These are phyloP conservation scores for Trogon surrucura DNA, from an alignment of 2,113 vertebrate genomes.

Conservation along the genomic window DNA sequence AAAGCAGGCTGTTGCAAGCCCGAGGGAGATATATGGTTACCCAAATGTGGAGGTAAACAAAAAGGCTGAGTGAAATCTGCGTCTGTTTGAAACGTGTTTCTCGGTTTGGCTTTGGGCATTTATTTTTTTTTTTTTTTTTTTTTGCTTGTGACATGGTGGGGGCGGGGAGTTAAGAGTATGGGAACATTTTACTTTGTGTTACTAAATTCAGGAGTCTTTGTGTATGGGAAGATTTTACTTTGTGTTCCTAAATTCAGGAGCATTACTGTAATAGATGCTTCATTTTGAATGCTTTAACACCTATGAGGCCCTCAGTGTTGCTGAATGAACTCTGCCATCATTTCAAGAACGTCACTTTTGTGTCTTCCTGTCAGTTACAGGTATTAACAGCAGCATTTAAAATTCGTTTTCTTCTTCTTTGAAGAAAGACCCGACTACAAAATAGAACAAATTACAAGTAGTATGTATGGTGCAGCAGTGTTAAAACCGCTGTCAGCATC, in stretches of 20 bases:
- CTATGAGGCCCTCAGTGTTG: not conserved
- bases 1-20: not conserved
- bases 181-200: conserved; percentile 1
- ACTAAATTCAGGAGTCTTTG: not conserved
- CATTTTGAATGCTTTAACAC: not conserved
- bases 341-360: not conserved
- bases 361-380: conserved; percentile 8
- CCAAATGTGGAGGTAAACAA: conserved; percentile 1
- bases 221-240: not conserved
- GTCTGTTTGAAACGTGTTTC: not conserved
- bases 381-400: conserved; percentile 51
- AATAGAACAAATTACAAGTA: conserved; percentile 33
- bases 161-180: not conserved
- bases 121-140: not conserved
- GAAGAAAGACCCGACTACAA: not conserved
- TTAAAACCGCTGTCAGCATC: conserved; percentile 60
- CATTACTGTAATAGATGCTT: not conserved
- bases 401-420: conserved; percentile 35
- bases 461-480: not conserved
- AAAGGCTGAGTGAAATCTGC: not conserved
- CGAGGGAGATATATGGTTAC: not conserved
- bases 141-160: not conserved
- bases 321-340: not conserved
- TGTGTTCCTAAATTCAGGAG: not conserved
- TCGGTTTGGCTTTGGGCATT: too few relatives aligned